Evolutionary conservation across 1,140 invertebrate genomes (phyloP), one percentile per base, ranked within the genome.

Genomic region (Hestina assimilis): DNA sequence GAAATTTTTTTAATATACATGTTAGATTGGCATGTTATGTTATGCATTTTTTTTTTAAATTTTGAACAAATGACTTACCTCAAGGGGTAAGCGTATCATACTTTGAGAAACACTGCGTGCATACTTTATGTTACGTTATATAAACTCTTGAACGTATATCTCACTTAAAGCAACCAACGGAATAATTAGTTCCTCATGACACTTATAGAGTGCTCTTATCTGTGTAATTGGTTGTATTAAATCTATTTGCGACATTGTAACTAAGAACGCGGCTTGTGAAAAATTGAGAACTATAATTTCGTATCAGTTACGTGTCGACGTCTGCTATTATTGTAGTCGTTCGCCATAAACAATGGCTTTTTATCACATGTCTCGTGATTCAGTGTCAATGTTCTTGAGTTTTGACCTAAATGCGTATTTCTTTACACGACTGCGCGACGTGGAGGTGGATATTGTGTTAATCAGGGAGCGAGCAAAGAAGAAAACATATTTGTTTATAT

Each of bases 341-440:
- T 4, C 31, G 31, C 33, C 12, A 12, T n/a, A 31, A 14, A 46
- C 43, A 46, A 46, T 29, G 20, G 43, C 6, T 69, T 73, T 74
- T 65, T 63, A 57, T 58, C 63, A 69, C 66, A 62, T 66, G 73
- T 62, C 73, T 65, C 61, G 40, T 45, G 48, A 51, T 46, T 38
- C 59, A 60, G 55, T 70, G 71, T 70, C 69, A 60, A 60, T 64
- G 66, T 42, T 63, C 67, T 65, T 61, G 50, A 40, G 15, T 40
- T 57, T 51, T 71, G 71, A 74, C 71, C 68, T 54, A 68, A 66
- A 70, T 70, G n/a, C n/a, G n/a, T n/a, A n/a, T n/a, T n/a, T n/a
- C n/a, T n/a, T n/a, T n/a, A n/a, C n/a, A n/a, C n/a, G n/a, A n/a
- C n/a, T n/a, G n/a, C n/a, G n/a, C n/a, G n/a, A n/a, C n/a, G n/a